phyloP scores from a whole-genome alignment of 2,888 invertebrate species.

The Alsophila aescularia region DNA sequence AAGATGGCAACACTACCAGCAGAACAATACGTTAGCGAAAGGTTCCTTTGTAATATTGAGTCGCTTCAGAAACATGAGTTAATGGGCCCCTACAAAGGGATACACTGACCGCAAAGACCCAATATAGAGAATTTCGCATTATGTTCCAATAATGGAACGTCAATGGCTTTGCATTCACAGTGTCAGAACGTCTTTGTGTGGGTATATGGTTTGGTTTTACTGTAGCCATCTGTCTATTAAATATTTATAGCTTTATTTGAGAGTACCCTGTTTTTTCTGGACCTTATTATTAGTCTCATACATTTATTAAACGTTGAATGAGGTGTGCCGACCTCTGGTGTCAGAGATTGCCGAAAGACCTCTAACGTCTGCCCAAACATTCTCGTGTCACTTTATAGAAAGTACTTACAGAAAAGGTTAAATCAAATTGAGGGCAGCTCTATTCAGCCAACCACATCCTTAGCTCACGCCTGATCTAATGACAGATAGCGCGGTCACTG shows the following conservation, averaged over 20 bases:
- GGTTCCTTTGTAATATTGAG: constrained; percentile 28
- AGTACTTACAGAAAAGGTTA: too few relatives aligned
- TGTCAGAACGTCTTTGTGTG: constrained; percentile 12
- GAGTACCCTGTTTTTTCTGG: not conserved
- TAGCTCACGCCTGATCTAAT: too few relatives aligned
- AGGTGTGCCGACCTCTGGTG: too few relatives aligned
- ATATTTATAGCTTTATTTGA: not conserved
- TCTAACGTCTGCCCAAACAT: too few relatives aligned
- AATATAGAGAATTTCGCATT: constrained; percentile 31
- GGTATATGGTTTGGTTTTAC: not conserved
- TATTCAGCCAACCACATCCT: too few relatives aligned
- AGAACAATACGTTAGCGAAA: constrained; percentile 31
- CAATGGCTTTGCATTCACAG: constrained; percentile 26
- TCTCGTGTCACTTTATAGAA: too few relatives aligned
- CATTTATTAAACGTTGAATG: too few relatives aligned
- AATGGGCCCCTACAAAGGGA: constrained; percentile 33
- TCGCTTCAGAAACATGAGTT: constrained; percentile 25
- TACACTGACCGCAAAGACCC: constrained; percentile 25
- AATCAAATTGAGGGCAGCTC: too few relatives aligned
- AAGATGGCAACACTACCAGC: not conserved
- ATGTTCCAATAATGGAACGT: constrained; percentile 30
- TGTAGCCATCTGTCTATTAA: not conserved
- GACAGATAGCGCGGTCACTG: too few relatives aligned
- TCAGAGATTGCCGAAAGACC: too few relatives aligned
- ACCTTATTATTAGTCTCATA: too few relatives aligned